Evolutionary conservation across 2,797 vertebrate genomes (phyloP).

Genomic region (Cyclopterus lumpus): DNA sequence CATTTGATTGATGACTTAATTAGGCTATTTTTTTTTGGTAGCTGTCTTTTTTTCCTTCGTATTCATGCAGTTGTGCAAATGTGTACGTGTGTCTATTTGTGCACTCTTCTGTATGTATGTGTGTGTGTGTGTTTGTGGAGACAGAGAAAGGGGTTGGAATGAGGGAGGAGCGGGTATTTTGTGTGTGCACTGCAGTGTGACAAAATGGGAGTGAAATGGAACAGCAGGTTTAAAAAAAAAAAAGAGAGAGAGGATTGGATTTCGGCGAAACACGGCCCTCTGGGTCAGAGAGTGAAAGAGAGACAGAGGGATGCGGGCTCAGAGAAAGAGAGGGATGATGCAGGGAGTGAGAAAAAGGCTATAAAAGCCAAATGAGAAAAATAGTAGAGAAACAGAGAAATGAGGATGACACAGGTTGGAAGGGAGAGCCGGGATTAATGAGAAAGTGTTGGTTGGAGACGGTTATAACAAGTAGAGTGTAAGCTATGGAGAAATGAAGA

Average conservation of each 20-base stretch:
- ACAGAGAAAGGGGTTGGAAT: conserved; percentile 49
- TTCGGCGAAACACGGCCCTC: conserved; percentile 70
- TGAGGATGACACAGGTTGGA: conserved; percentile 23
- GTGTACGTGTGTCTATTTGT: conserved; percentile 4
- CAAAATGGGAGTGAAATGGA: conserved; percentile 81
- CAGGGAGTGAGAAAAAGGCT: conserved; percentile 27
- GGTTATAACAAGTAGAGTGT: conserved; percentile 19
- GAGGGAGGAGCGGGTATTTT: conserved; percentile 70
- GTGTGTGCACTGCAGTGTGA: conserved; percentile 77
- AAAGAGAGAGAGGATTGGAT: conserved; percentile 79
- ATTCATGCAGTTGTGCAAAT: conserved; percentile 43
- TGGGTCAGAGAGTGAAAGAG: conserved; percentile 66
- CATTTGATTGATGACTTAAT: conserved; percentile 72
- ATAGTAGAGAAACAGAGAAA: conserved; percentile 46
- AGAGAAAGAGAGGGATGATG: conserved; percentile 31
- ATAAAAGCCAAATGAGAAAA: conserved; percentile 39
- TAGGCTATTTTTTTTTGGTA: conserved; percentile 27
- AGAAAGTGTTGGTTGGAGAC: conserved; percentile 42
- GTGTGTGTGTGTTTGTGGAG: conserved; percentile 29
- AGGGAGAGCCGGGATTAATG: conserved; percentile 43
- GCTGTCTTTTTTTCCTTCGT: conserved; percentile 17
- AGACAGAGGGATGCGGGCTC: conserved; percentile 30
- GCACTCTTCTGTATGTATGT: neutral
- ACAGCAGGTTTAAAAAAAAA: conserved; percentile 77
- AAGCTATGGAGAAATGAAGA: conserved; percentile 31